Evolutionary conservation across 2,113 vertebrate genomes (phyloP).

Genomic region (Ramphastos sulfuratus): DNA sequence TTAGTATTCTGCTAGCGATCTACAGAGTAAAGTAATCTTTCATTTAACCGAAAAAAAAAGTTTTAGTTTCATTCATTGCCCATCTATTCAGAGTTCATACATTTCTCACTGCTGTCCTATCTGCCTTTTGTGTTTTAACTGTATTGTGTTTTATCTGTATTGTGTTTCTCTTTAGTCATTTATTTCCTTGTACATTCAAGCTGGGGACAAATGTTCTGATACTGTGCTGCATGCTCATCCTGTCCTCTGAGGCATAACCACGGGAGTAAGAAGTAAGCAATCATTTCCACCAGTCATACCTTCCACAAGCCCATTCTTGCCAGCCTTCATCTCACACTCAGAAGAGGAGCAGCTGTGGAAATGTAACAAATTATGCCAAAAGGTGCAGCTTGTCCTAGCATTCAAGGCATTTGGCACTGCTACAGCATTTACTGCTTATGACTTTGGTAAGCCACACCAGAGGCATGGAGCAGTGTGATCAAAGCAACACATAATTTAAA

Average conservation of each 20-base stretch:
- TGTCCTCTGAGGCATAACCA: neutral
- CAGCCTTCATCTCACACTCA: neutral
- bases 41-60: neutral
- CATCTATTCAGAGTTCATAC: neutral
- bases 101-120: neutral
- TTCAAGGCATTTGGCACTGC: neutral
- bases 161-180: neutral
- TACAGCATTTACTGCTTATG: neutral
- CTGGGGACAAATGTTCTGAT: rapidly evolving
- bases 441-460: neutral
- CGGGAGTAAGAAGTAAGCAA: neutral
- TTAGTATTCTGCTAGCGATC: neutral
- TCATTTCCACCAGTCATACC: slow-evolving; percentile 15
- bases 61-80: neutral
- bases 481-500: neutral
- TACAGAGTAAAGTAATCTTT: neutral
- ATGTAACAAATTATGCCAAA: neutral
- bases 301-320: slow-evolving; percentile 36
- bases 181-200: neutral
- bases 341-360: slow-evolving; percentile 5
- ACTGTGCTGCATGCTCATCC: neutral
- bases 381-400: slow-evolving; percentile 15
- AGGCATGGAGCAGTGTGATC: neutral
- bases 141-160: neutral
- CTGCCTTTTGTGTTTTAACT: neutral